Evolutionary conservation across 2,888 invertebrate genomes (phyloP).

Genomic region (Drosophila rubida): DNA sequence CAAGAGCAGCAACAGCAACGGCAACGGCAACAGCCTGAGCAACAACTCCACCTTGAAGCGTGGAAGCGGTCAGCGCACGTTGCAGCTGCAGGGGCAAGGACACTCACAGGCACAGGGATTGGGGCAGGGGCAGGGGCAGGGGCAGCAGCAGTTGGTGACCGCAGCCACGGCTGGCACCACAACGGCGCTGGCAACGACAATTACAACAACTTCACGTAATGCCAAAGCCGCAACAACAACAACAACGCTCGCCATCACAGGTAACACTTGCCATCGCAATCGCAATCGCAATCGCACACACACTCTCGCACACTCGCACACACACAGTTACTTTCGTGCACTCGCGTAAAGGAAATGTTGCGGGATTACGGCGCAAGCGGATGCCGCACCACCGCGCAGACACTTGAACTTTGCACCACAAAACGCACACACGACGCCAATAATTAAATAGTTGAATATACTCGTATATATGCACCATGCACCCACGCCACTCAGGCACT

Average conservation of each 20-base stretch:
- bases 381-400: constrained; percentile 12
- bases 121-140: background rate
- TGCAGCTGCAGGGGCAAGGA: constrained; percentile 10
- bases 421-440: constrained; percentile 57
- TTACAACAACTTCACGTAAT: constrained; percentile 75
- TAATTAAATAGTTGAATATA: constrained; percentile 36
- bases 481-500: constrained; percentile 26
- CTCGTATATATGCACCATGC: background rate
- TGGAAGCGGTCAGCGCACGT: constrained; percentile 19
- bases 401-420: constrained; percentile 65
- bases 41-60: constrained; percentile 67
- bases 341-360: constrained; percentile 21
- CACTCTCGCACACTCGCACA: constrained; percentile 19
- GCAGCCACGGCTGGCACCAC: constrained; percentile 74
- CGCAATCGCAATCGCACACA: constrained; percentile 16
- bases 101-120: no score
- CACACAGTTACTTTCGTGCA: background rate
- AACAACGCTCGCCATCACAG: constrained; percentile 76
- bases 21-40: constrained; percentile 42
- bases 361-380: constrained; percentile 18
- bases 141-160: constrained; percentile 55
- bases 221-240: constrained; percentile 74
- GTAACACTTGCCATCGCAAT: constrained; percentile 48
- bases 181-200: constrained; percentile 69
- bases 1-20: constrained; percentile 35